Percentiles rank a stretch among this genome's conserved stretches.
Evolutionary conservation across 2,888 invertebrate genomes (phyloP).

Genomic region (Liopterus haemorrhoidalis): DNA sequence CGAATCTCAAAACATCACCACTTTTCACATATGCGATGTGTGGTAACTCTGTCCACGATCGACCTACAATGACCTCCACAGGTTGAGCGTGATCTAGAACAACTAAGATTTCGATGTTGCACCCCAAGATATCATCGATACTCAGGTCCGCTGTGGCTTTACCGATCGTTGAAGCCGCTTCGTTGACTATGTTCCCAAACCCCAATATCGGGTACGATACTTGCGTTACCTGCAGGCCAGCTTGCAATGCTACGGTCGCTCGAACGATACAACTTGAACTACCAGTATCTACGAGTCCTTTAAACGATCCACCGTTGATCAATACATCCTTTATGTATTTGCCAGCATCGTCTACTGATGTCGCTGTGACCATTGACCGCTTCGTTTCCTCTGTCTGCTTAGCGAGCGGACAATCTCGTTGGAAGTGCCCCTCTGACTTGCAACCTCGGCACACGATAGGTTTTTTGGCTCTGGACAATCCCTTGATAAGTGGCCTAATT

Average conservation of each 20-base stretch:
- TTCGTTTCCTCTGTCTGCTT: not conserved
- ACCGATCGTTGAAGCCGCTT: too few relatives aligned
- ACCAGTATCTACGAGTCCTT: constrained; percentile 3
- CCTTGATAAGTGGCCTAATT: constrained; percentile 14
- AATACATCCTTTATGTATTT: not conserved
- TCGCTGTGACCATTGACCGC: not conserved
- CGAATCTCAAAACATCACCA: too few relatives aligned
- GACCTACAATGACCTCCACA: too few relatives aligned
- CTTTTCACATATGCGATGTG: too few relatives aligned
- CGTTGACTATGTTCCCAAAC: too few relatives aligned
- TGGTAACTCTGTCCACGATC: too few relatives aligned
- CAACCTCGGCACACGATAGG: constrained; percentile 9
- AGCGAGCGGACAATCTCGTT: not conserved
- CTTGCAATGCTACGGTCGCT: not conserved
- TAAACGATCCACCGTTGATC: not conserved
- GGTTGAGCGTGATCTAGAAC: too few relatives aligned
- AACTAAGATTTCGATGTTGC: too few relatives aligned
- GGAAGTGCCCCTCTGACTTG: constrained; percentile 1
- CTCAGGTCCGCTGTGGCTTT: too few relatives aligned
- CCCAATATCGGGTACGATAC: too few relatives aligned
- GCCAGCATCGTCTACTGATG: not conserved
- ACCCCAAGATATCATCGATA: too few relatives aligned
- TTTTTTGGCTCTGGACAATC: constrained; percentile 15
- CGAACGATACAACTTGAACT: constrained; percentile 1
- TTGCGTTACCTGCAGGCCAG: too few relatives aligned